Evolutionary conservation across 2,888 invertebrate species (phyloP), one percentile per base, ranked within the genome.

Genomic region (Metacarcinus magister): DNA sequence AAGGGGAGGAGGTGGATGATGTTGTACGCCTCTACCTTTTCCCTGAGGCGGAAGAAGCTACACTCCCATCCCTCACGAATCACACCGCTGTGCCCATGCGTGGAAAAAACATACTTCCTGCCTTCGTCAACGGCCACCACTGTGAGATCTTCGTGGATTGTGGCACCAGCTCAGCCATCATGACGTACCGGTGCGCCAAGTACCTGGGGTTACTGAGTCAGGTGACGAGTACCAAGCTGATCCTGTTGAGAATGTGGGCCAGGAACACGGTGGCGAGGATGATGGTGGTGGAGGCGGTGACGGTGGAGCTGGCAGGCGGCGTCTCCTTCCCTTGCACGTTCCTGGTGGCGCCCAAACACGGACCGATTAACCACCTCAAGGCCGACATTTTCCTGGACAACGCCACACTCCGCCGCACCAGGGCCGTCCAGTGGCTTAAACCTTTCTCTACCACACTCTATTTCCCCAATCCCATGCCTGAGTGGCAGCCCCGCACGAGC

Each of bases 291-390:
- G 39, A 87, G 39, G 39, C 32, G 39, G 87, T 87, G 39, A 1
- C 32, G 39, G 87, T 87, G 87, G 87, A 87, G 87, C 39, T 87
- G 39, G 39, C 87, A 16, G 87, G 87, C 39, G 87, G 87, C 39
- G 87, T 87, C 87, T 87, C 87, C 87, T 87, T 87, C 87, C 87
- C 39, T 39, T 87, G 87, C 87, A 87, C 87, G 87, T 87, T 87
- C 39, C 32, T 87, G 87, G 87, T 87, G 87, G 87, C 87, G 87
- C 87, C 87, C 39, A 87, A 28, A 87, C 13, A 87, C 7, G 39
- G 87, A 39, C 39, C 87, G 16, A 87, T 87, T 39, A 87, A 39
- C 87, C 16, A 39, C 39, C 87, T 87, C 87, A 87, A n/a, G 39
- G 10, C 3, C 32, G 87, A 87, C 87, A 87, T 87, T 13, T 87